Evolutionary conservation across 2,797 vertebrate species (phyloP), one percentile per base, ranked within the genome.

Genomic region (Smutsia temminckii): DNA sequence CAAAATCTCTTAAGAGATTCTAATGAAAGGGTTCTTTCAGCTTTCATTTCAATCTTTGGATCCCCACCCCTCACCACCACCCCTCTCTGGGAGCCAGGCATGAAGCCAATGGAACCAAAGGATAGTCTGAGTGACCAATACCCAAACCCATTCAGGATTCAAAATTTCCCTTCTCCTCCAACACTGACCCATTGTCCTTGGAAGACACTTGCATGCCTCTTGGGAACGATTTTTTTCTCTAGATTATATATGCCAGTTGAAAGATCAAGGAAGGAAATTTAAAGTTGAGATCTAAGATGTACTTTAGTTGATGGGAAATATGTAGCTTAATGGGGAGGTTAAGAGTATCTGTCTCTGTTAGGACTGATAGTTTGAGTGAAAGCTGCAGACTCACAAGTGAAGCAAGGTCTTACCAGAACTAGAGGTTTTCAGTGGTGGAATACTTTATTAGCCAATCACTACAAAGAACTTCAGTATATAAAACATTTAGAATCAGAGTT

Each of bases 11-110:
- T 96, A 61, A 92, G 83, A 23, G 21, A 85, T 90, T 91, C 61
- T 46, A 94, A 81, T 96, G 91, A 97, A 97, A 96, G 95, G 91
- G 61, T 46, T 92, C 95, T 96, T 97, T 97, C 92, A 97, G 88
- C 23, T 86, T 95, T 71, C 71, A 89, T 86, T 71, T 46, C 74
- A 94, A 29, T 91, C 93, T 95, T 85, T 85, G 61, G 42, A 88
- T 11, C 21, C 53, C 37, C 64, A 46, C 46, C 46, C 46, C 46
- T 46, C 46, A 46, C 46, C 46, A 12, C 46, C 46, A 46, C 37
- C 37, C 91, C 92, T 79, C 53, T 78, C 72, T 93, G 64, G n/a
- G 69, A 90, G 91, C 53, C 64, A 96, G 96, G 95, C 95, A 96
- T 17, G 49, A 93, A 42, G 93, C 96, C 97, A 97, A 32, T 1